Conservation (phyloP, 2,888 invertebrate species). For the Ctena decussata region DNA sequence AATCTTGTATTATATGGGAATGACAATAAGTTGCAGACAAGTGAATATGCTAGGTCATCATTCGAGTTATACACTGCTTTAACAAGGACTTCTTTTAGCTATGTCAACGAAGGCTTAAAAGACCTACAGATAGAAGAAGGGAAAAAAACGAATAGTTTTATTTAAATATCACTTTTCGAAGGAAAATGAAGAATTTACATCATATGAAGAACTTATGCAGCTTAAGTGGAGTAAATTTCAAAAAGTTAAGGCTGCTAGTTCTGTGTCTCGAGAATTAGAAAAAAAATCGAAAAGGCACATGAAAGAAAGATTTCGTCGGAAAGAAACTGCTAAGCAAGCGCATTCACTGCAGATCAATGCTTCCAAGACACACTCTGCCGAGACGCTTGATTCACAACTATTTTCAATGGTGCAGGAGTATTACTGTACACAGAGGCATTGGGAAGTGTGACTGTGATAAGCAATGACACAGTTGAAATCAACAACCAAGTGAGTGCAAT, state of each 20-base stretch:
- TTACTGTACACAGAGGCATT: not conserved
- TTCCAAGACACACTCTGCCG: not conserved
- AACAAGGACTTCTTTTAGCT: not conserved
- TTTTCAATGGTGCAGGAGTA: not conserved
- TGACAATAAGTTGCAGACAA: not conserved
- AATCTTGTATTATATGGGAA: not conserved
- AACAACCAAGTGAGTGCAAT: not conserved
- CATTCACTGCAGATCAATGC: not conserved
- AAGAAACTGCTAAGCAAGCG: not conserved
- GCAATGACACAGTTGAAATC: not conserved
- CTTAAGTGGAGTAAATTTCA: not conserved
- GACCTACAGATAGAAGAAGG: not conserved
- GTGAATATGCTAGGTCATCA: constrained; percentile 1
- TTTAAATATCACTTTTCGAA: constrained; percentile 8
- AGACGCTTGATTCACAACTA: not conserved
- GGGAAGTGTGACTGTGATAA: not conserved
- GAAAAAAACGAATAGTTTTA: not conserved
- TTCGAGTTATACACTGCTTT: not conserved
- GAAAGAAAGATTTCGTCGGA: not conserved
- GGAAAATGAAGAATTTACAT: not conserved
- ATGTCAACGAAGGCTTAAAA: constrained; percentile 4
- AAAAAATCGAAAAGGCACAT: not conserved
- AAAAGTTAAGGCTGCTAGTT: not conserved
- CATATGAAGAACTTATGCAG: not conserved
- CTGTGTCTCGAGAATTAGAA: not conserved